phyloP scores from a whole-genome alignment of 2,888 invertebrate species.

The Caenorhabditis angaria region DNA sequence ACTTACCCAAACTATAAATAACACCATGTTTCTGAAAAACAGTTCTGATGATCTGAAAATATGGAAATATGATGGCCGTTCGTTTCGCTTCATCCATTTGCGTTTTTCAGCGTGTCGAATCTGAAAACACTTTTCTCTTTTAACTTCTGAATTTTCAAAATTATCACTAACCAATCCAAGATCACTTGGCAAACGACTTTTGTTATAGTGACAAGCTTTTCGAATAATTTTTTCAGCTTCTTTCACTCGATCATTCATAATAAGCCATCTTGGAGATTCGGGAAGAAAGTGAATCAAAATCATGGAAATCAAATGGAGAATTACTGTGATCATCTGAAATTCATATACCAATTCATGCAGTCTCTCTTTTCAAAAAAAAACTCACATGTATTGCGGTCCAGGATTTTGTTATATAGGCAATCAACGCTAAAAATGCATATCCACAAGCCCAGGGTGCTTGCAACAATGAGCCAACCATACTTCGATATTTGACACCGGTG shows the following conservation, averaged over 20 bases:
- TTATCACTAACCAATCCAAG: slow-evolving; percentile 66
- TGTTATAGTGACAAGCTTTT: slow-evolving; percentile 69
- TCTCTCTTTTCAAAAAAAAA: no score
- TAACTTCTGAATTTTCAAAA: no score
- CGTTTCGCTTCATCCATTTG: slow-evolving; percentile 65
- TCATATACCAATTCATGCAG: no score
- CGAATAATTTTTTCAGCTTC: slow-evolving; percentile 68
- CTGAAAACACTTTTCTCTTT: no score
- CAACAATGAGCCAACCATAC: slow-evolving; percentile 70
- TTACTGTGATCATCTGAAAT: slow-evolving; percentile 62
- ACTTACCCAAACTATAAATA: slow-evolving; percentile 65
- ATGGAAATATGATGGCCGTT: slow-evolving; percentile 65
- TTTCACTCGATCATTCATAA: slow-evolving; percentile 53
- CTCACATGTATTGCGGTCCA: slow-evolving; percentile 69
- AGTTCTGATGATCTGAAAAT: slow-evolving; percentile 63
- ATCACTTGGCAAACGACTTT: slow-evolving; percentile 68
- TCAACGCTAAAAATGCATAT: slow-evolving; percentile 69
- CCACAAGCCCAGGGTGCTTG: slow-evolving; percentile 72
- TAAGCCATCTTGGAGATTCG: slow-evolving; percentile 69
- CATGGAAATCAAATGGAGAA: slow-evolving; percentile 63
- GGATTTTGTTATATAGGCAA: slow-evolving; percentile 68
- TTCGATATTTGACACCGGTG: slow-evolving; percentile 72
- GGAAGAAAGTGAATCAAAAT: slow-evolving; percentile 61
- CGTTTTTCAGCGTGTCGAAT: slow-evolving; percentile 63
- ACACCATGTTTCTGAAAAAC: slow-evolving; percentile 57